These are phyloP conservation scores for Mya arenaria DNA, from an alignment of 1,140 invertebrate genomes.

Conservation along the genomic window DNA sequence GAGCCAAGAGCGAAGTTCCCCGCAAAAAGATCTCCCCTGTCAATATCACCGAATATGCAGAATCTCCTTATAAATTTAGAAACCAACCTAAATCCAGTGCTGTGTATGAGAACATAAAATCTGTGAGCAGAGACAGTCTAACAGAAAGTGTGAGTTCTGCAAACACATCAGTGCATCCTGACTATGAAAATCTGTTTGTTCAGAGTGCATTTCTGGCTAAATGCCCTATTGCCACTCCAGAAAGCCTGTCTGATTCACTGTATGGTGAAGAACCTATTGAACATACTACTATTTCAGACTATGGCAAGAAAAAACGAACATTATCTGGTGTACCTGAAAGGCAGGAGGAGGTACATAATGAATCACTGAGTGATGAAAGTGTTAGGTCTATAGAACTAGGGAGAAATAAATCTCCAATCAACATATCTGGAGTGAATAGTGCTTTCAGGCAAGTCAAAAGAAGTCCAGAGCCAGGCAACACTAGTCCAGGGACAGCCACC, in stretches of 20 bases:
- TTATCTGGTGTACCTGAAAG: too few species aligned
- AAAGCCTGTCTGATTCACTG: slow-evolving; percentile 43
- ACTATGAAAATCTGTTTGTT: neutral
- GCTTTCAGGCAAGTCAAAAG: slow-evolving; percentile 50
- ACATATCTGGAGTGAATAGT: slow-evolving; percentile 54
- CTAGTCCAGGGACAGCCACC: neutral
- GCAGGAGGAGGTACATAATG: neutral
- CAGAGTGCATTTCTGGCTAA: neutral
- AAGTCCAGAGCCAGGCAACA: neutral
- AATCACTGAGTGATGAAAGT: neutral
- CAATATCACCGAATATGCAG: slow-evolving; percentile 42
- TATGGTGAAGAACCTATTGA: slow-evolving; percentile 14
- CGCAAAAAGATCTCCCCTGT: slow-evolving; percentile 40
- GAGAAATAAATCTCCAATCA: slow-evolving; percentile 51
- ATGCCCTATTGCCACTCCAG: slow-evolving; percentile 28
- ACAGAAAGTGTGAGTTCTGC: neutral
- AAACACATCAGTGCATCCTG: neutral
- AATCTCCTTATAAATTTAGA: slow-evolving; percentile 62
- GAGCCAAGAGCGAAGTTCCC: slow-evolving; percentile 10
- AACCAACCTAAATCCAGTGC: neutral
- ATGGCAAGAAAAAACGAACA: too few species aligned
- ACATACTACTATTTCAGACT: neutral
- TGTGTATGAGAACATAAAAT: slow-evolving; percentile 30
- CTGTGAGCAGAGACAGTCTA: neutral
- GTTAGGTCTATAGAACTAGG: slow-evolving; percentile 1